These are phyloP conservation scores for Synergus itoensis DNA, from an alignment of 2,888 invertebrate species.

Conservation along the genomic window DNA sequence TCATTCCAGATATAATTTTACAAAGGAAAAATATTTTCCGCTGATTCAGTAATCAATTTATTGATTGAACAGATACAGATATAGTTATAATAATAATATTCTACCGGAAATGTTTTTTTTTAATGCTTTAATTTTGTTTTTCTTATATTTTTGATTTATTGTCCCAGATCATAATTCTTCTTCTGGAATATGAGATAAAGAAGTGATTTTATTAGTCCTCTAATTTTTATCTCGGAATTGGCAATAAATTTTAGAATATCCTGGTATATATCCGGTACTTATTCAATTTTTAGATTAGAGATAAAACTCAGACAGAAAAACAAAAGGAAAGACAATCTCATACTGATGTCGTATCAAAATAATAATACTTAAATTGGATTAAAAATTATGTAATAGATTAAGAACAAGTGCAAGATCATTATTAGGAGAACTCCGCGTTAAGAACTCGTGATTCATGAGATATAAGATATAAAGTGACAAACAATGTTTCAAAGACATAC, in stretches of 20 bases:
- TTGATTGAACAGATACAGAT: too few relatives aligned
- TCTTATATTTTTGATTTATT: too few relatives aligned
- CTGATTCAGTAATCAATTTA: too few relatives aligned
- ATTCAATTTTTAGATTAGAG: background rate
- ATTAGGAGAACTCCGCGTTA: background rate
- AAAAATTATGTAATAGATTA: conserved; percentile 19
- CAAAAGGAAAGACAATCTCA: background rate
- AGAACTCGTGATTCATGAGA: conserved; percentile 5
- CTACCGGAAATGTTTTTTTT: too few relatives aligned
- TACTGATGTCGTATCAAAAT: background rate
- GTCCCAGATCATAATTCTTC: background rate
- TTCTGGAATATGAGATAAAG: background rate
- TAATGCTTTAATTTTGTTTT: too few relatives aligned
- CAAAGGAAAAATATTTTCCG: too few relatives aligned
- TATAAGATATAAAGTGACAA: background rate
- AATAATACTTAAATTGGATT: conserved; percentile 8
- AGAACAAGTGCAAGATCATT: background rate
- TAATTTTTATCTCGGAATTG: background rate
- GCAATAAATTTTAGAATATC: background rate
- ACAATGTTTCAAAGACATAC: background rate
- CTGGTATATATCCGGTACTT: background rate
- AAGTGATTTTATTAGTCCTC: background rate
- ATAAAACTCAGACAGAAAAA: conserved; percentile 2
- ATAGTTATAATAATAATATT: too few relatives aligned
- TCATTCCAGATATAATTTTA: too few relatives aligned